Conservation (phyloP, 2,888 invertebrate species). For the Mechanitis mazaeus region DNA sequence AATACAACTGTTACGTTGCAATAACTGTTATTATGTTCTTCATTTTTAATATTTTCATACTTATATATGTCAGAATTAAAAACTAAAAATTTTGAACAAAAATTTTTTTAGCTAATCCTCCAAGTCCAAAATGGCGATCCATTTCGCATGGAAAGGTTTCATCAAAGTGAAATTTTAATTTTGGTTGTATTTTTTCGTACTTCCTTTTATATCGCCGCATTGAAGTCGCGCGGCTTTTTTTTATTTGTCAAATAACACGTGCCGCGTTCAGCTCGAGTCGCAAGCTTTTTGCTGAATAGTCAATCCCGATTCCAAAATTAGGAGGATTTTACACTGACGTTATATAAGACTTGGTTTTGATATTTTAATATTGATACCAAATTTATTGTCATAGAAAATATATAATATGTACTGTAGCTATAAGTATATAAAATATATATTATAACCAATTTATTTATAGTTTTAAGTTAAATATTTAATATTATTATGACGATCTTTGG, state of each 20-base stretch:
- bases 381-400: no score
- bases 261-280: constrained; percentile 42
- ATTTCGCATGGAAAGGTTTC: not conserved
- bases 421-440: no score
- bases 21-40: constrained; percentile 16
- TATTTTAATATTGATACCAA: not conserved
- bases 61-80: no score
- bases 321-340: constrained; percentile 33
- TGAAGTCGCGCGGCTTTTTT: constrained; percentile 32
- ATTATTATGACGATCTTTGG: no score
- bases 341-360: not conserved
- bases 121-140: not conserved
- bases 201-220: constrained; percentile 31
- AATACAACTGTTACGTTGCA: constrained; percentile 17
- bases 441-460: no score
- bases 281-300: constrained; percentile 48
- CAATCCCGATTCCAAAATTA: constrained; percentile 40
- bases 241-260: constrained; percentile 45
- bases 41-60: not conserved
- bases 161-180: constrained; percentile 21
- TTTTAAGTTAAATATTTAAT: no score
- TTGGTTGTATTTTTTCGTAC: constrained; percentile 29
- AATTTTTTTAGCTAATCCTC: not conserved
- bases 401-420: no score
- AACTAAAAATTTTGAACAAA: not conserved